Percentiles rank a stretch among this genome's conserved stretches.
Conservation (phyloP, 2,797 vertebrate genomes). For the Buphagus erythrorhynchus region DNA sequence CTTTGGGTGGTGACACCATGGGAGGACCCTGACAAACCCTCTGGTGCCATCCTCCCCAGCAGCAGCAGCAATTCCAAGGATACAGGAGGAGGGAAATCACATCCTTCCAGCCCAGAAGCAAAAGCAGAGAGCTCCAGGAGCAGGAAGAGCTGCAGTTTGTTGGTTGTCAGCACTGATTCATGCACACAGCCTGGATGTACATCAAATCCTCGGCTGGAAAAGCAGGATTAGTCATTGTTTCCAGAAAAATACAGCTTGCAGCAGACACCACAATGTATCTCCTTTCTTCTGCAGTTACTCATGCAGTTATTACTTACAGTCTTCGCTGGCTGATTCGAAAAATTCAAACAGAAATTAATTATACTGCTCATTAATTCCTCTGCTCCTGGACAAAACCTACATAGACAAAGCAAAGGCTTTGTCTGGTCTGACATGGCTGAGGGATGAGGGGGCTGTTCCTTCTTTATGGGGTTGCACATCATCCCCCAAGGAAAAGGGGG, state of each 20-base stretch:
- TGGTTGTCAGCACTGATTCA: constrained; percentile 7
- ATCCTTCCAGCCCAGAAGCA: background rate
- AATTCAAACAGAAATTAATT: background rate
- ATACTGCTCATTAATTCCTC: background rate
- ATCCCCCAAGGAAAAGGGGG: background rate
- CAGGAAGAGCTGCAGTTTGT: background rate
- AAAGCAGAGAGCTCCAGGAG: background rate
- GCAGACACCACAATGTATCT: constrained; percentile 2
- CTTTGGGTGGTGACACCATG: fast-evolving
- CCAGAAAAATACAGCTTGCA: constrained; percentile 10
- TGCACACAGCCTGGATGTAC: background rate
- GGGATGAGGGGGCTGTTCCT: background rate
- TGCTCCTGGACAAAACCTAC: background rate
- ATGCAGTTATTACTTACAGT: background rate
- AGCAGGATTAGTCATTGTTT: constrained; percentile 16
- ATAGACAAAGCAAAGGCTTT: background rate
- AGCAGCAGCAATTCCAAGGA: fast-evolving
- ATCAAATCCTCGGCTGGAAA: background rate
- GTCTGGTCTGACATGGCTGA: background rate
- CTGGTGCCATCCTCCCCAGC: background rate
- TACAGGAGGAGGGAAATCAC: fast-evolving
- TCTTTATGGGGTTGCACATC: background rate
- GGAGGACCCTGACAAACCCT: background rate
- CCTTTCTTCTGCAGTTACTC: background rate
- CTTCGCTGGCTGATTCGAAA: background rate